Base-by-base conservation (phyloP, 2,888 invertebrate species). In the Drosophila borealis region DNA sequence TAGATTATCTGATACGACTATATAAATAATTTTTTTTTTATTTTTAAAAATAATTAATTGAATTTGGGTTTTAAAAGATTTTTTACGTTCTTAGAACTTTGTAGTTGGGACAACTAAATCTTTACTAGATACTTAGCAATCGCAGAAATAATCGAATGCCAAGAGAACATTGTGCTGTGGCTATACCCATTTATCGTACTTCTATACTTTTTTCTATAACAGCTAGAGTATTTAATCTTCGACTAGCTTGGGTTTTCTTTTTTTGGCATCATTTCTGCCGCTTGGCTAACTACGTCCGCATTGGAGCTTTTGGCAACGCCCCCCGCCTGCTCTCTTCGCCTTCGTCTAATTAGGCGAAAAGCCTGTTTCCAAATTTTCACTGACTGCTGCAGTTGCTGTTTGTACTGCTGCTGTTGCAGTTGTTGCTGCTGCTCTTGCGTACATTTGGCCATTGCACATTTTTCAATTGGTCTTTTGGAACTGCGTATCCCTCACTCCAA, bases 331-430 rank as follows among this genome's bases (percentile, higher is more conserved):
- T 50, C 65, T 41, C 53, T 60, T 56, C 67, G 66, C 75, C 73
- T 46, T 70, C 69, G 84, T 88, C 88, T 83, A 83, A 83, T 83
- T 83, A 83, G 88, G 88, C 86, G 86, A 86, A 83, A 80, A 88
- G 89, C 82, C 82, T 79, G 87, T 81, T 88, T 72, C 73, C 82
- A 89, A 88, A 88, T 84, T 88, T 78, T 73, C 80, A 71, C 70
- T 73, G 69, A 45, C 71, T 60, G 37, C 50, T 55, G 59, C 51
- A 61, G 36, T 37, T 14, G 44, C 33, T 63, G 66, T 45, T 67
- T 49, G 45, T 60, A 78, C 46, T 63, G 46, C 56, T 51, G 41
- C 41, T 39, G 13, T 11, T 53, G 60, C 39, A 48, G 42, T 29
- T 66, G 50, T 39, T 51, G 37, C 36, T 67, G 39, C 57, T 73